A percentile compares a stretch with the other conserved stretches of the same genome.
Conservation (phyloP, 2,113 vertebrate species). For the Garra rufa region DNA sequence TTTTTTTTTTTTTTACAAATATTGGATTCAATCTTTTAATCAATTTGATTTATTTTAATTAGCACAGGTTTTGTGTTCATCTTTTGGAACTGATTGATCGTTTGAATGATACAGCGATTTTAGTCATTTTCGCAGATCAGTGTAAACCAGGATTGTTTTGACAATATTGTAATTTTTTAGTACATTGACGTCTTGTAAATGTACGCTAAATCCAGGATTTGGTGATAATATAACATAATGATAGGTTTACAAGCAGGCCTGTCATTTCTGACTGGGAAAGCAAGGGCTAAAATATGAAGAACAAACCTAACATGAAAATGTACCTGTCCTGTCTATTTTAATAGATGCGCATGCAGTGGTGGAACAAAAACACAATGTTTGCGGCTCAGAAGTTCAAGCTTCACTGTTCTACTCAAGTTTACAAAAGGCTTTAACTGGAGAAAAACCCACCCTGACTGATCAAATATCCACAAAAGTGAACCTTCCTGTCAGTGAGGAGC, state of each 20-base stretch:
- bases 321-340: conserved; percentile 1
- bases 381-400: conserved; percentile 40
- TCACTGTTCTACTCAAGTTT: conserved; percentile 58
- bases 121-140: no score
- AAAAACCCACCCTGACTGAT: conserved; percentile 24
- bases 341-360: conserved; percentile 58
- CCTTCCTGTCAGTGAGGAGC: conserved; percentile 37
- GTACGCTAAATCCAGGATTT: neutral
- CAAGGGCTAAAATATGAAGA: neutral
- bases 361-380: conserved; percentile 50
- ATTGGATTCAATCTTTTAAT: no score
- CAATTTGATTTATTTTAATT: no score
- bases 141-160: no score
- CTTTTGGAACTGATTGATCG: no score
- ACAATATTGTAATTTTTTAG: neutral
- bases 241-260: neutral
- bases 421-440: conserved; percentile 55
- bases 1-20: no score
- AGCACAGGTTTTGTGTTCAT: no score
- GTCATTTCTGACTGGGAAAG: neutral
- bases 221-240: neutral
- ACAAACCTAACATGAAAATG: no score
- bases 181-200: neutral
- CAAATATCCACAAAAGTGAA: conserved; percentile 21
- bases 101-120: no score